Base-by-base conservation (phyloP, 2,888 invertebrate species). In the Volucella zonaria region DNA sequence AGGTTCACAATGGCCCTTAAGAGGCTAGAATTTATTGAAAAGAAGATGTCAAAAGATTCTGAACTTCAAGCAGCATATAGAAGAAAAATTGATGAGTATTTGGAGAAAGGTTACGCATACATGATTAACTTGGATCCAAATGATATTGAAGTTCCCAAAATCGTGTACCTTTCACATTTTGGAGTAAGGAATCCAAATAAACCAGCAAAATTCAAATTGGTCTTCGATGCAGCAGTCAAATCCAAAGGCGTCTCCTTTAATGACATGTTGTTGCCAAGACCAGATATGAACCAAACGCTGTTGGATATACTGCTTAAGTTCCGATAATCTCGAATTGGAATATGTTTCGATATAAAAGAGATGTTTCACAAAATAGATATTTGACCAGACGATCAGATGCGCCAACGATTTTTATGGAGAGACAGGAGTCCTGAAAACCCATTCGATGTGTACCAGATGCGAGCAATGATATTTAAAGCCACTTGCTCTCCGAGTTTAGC, bases 371-470 rank as follows among this genome's bases (percentile, higher is more conserved):
- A 43, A 52, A 51, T 73, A 9, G 47, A 43, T 18, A 64, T 74
- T 31, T 43, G 64, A 43, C 15, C 40, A 10, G 64, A 74, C 31
- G 67, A 76, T 56, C 62, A 64, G 40, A 38, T 23, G n/a, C 54
- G 54, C 8, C 74, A 74, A 15, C 56, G 74, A 4, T 64, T 61
- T 49, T 18, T 74, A 45, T 74, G 74, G 74, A 64, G 74, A n/a
- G n/a, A n/a, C n/a, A n/a, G n/a, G n/a, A n/a, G n/a, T n/a, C n/a
- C n/a, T n/a, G n/a, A n/a, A n/a, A n/a, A n/a, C n/a, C n/a, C n/a
- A n/a, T n/a, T n/a, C n/a, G n/a, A n/a, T n/a, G n/a, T n/a, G n/a
- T n/a, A n/a, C n/a, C n/a, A n/a, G n/a, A n/a, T n/a, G n/a, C n/a
- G n/a, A n/a, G n/a, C n/a, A n/a, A n/a, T n/a, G n/a, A n/a, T n/a